Conservation (phyloP, 2,113 vertebrate genomes). For the Notothenia rossii region DNA sequence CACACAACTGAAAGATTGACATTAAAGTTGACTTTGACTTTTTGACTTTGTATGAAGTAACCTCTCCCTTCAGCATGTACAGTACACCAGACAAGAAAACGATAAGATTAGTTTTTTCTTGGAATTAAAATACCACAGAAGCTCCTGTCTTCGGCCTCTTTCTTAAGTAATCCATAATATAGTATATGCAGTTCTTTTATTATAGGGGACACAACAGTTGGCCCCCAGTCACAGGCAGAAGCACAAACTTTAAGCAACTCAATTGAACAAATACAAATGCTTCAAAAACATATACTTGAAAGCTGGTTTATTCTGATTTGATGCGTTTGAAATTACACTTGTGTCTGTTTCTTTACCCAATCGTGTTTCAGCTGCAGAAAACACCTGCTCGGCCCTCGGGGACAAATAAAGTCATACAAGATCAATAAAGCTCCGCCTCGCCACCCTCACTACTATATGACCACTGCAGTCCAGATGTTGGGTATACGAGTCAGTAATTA, state of each 20-base stretch:
- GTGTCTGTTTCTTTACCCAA: neutral
- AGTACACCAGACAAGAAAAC: too few species aligned
- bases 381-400: conserved; percentile 37
- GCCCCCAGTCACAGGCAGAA: neutral
- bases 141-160: too few species aligned
- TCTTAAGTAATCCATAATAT: too few species aligned
- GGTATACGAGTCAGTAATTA: conserved; percentile 18
- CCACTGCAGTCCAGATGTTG: conserved; percentile 56
- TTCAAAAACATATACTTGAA: neutral
- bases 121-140: too few species aligned
- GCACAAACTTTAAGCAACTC: conserved; percentile 22
- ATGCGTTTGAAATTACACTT: neutral
- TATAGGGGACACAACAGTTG: too few species aligned
- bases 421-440: conserved; percentile 29
- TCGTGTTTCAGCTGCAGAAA: conserved; percentile 29
- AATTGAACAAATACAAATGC: neutral
- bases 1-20: too few species aligned
- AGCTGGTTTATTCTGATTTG: neutral
- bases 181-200: too few species aligned
- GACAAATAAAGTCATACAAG: conserved; percentile 38
- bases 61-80: too few species aligned
- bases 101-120: too few species aligned
- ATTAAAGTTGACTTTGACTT: too few species aligned
- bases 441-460: conserved; percentile 27
- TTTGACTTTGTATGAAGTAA: too few species aligned